A percentile compares a stretch with the other conserved stretches of the same genome.
Evolutionary conservation across 2,797 vertebrate genomes (phyloP).

Genomic region (Chanos chanos): DNA sequence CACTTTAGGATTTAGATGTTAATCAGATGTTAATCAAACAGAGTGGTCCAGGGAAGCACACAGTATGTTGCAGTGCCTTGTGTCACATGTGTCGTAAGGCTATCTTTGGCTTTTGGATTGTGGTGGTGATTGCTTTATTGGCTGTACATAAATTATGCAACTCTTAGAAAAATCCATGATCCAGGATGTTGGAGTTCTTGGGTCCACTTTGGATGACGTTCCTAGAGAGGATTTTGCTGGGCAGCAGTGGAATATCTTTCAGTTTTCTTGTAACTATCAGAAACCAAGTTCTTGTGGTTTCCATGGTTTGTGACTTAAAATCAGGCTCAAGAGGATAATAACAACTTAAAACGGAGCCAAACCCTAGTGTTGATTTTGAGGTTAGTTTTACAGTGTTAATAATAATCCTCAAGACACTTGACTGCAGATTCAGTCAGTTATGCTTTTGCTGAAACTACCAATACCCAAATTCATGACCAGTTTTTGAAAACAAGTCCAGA

Average conservation of each 20-base stretch:
- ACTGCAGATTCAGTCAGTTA: too few relatives aligned
- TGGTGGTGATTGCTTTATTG: conserved; percentile 9
- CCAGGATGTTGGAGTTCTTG: background rate
- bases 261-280: conserved; percentile 22
- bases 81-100: conserved; percentile 8
- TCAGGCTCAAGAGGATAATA: conserved; percentile 1
- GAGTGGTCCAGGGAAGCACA: too few relatives aligned
- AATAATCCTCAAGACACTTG: too few relatives aligned
- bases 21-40: too few relatives aligned
- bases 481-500: too few relatives aligned
- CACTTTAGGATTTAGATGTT: too few relatives aligned
- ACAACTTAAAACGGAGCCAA: conserved; percentile 30
- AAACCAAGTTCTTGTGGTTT: conserved; percentile 3
- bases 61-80: too few relatives aligned
- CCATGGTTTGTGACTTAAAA: conserved; percentile 1
- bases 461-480: too few relatives aligned
- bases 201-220: conserved; percentile 24
- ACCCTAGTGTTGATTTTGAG: background rate
- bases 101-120: conserved; percentile 2
- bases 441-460: too few relatives aligned
- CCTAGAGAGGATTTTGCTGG: background rate
- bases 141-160: conserved; percentile 16
- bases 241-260: background rate
- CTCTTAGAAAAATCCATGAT: conserved; percentile 2
- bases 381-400: background rate